phyloP scores from a whole-genome alignment of 1,140 invertebrate genomes.

The Leptopilina clavipes region DNA sequence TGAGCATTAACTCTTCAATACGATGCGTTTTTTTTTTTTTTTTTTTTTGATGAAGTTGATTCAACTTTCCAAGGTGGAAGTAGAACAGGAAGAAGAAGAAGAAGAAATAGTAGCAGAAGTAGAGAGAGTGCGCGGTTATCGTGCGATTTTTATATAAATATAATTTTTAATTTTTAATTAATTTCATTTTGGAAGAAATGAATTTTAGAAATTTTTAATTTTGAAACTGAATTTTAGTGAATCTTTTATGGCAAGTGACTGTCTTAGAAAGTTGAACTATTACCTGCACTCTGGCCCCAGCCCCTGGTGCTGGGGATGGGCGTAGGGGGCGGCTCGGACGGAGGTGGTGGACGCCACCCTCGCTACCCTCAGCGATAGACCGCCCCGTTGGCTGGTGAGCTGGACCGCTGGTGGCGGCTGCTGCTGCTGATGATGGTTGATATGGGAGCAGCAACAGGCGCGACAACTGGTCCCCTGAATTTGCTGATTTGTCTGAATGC shows the following conservation, averaged over 20 bases:
- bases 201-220: too few species aligned
- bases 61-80: constrained; percentile 34
- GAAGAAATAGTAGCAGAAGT: constrained; percentile 46
- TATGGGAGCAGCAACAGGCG: constrained; percentile 68
- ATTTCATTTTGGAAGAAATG: neutral
- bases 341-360: constrained; percentile 76
- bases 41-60: neutral
- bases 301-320: constrained; percentile 73
- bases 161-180: neutral
- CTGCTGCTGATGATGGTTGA: constrained; percentile 55
- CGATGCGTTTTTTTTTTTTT: neutral
- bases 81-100: constrained; percentile 39
- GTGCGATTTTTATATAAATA: constrained; percentile 42
- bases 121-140: constrained; percentile 53
- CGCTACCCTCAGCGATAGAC: constrained; percentile 74
- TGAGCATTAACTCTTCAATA: neutral
- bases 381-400: constrained; percentile 71
- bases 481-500: constrained; percentile 51
- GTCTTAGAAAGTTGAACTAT: constrained; percentile 43
- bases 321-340: constrained; percentile 74
- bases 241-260: neutral
- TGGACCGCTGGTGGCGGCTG: constrained; percentile 63
- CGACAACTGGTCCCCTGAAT: constrained; percentile 61
- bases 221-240: neutral
- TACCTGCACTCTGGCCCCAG: constrained; percentile 75